phyloP scores from a whole-genome alignment of 2,113 vertebrate species.

The Mesitornis unicolor region DNA sequence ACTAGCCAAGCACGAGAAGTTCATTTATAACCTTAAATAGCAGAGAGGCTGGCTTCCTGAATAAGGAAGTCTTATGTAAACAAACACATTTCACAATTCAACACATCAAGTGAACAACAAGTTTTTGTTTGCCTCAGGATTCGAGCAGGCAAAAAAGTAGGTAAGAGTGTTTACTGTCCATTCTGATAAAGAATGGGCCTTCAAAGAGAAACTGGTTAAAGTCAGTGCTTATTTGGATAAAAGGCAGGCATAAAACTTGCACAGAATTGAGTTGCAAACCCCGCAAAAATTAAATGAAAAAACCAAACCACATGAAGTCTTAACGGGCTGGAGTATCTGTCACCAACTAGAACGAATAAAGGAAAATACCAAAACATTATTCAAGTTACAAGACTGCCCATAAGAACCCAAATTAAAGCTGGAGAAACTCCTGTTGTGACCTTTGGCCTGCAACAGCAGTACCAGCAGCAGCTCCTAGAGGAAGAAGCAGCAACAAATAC shows the following conservation, averaged over 20 bases:
- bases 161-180: not conserved
- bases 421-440: not conserved
- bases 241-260: not conserved
- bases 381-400: not conserved
- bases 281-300: not conserved
- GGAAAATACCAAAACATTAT: not conserved
- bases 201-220: not conserved
- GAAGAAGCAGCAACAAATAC: not conserved
- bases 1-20: constrained; percentile 8
- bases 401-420: not conserved
- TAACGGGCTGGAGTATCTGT: not conserved
- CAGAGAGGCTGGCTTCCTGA: constrained; percentile 27
- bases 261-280: not conserved
- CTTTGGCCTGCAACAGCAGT: not conserved
- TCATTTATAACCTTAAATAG: constrained; percentile 48
- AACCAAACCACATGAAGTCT: not conserved
- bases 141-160: not conserved
- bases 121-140: not conserved
- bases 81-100: constrained; percentile 50
- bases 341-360: not conserved
- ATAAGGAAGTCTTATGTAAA: constrained; percentile 44
- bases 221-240: not conserved
- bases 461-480: not conserved
- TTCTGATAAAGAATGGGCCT: not conserved
- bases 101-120: not conserved